Conservation (phyloP, 2,888 invertebrate species). For the Athrips mouffetella region DNA sequence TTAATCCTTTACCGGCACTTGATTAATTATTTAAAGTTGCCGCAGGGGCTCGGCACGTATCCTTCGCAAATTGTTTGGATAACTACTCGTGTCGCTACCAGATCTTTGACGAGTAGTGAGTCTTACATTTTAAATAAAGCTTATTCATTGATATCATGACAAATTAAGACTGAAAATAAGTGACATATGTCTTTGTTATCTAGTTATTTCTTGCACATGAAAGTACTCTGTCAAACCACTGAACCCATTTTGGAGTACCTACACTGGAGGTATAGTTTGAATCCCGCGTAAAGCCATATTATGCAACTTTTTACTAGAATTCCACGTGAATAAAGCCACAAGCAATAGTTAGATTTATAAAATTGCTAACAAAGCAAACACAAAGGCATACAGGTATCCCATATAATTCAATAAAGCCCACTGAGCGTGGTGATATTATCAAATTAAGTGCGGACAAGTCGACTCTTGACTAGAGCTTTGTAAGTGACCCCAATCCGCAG, state of each 20-base stretch:
- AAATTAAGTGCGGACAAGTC: slow-evolving; percentile 62
- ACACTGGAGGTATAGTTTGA: too few species aligned
- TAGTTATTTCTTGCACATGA: too few species aligned
- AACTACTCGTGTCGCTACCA: slow-evolving; percentile 33
- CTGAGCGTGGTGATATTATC: slow-evolving; percentile 50
- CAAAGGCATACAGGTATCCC: slow-evolving; percentile 5
- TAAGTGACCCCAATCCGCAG: slow-evolving; percentile 75
- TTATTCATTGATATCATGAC: too few species aligned
- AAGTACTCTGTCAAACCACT: too few species aligned
- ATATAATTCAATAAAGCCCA: slow-evolving; percentile 26
- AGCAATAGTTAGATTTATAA: too few species aligned
- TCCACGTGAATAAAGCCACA: too few species aligned
- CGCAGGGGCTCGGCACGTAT: slow-evolving; percentile 48
- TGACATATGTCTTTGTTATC: too few species aligned
- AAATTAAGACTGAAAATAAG: background rate
- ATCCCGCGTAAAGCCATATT: too few species aligned
- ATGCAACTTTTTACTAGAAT: too few species aligned
- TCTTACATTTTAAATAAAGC: background rate
- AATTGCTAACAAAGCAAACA: background rate
- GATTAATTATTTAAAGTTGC: slow-evolving; percentile 76
- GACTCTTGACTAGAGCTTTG: slow-evolving; percentile 71
- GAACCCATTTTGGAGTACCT: too few species aligned
- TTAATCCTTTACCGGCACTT: slow-evolving; percentile 75
- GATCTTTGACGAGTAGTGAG: slow-evolving; percentile 1
- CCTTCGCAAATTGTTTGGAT: slow-evolving; percentile 63